A percentile compares a stretch with the other conserved stretches of the same genome.
Evolutionary conservation across 2,888 invertebrate species (phyloP).

Genomic region (Lithophane socia): DNA sequence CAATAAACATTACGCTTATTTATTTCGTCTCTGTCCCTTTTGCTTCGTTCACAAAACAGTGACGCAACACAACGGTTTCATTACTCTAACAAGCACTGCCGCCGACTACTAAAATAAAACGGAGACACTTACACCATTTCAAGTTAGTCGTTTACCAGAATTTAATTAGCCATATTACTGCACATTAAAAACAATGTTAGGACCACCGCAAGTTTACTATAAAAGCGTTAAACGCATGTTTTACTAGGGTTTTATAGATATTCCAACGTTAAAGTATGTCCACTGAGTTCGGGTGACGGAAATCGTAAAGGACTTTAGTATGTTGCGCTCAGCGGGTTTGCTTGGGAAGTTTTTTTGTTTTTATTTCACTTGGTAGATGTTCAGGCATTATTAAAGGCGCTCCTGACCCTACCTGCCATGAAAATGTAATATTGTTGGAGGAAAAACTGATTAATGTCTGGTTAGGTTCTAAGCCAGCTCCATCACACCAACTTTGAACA

Average conservation of each 20-base stretch:
- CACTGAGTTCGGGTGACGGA: constrained; percentile 66
- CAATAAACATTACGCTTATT: background rate
- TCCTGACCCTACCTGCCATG: background rate
- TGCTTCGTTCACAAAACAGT: constrained; percentile 26
- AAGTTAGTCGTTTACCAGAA: constrained; percentile 77
- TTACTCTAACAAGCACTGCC: constrained; percentile 42
- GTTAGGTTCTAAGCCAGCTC: background rate
- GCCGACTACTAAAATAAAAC: constrained; percentile 68
- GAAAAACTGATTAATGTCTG: background rate
- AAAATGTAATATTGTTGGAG: background rate
- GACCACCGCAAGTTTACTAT: constrained; percentile 86
- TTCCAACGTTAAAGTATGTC: constrained; percentile 70
- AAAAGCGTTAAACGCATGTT: constrained; percentile 80
- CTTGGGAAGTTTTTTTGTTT: constrained; percentile 16
- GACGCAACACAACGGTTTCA: constrained; percentile 46
- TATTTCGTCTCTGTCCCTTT: constrained; percentile 12
- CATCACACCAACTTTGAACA: background rate
- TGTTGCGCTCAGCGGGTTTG: constrained; percentile 34
- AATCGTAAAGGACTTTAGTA: constrained; percentile 67
- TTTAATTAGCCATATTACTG: constrained; percentile 87
- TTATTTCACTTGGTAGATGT: background rate
- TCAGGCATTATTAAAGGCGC: background rate
- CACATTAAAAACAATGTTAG: constrained; percentile 89
- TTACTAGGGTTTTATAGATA: constrained; percentile 82
- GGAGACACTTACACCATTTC: constrained; percentile 62